phyloP scores from a whole-genome alignment of 2,888 invertebrate species.

The Sepioteuthis lessoniana region DNA sequence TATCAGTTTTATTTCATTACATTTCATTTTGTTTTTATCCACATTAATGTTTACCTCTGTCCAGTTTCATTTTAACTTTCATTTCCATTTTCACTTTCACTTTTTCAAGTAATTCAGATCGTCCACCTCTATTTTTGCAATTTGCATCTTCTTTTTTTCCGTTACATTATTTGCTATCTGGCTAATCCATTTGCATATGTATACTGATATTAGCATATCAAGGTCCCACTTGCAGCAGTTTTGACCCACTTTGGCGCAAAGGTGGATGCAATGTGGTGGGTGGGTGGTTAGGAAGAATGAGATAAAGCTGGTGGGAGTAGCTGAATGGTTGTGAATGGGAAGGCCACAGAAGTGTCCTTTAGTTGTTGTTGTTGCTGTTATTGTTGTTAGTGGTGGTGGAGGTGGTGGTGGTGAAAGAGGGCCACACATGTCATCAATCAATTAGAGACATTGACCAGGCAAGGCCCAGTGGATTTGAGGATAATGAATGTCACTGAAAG shows the following conservation, averaged over 20 bases:
- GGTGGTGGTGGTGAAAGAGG: background rate
- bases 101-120: background rate
- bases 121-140: background rate
- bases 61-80: background rate
- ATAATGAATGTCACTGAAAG: conserved; percentile 33
- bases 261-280: background rate
- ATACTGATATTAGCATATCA: background rate
- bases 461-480: conserved; percentile 33
- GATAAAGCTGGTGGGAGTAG: background rate
- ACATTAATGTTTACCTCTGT: background rate
- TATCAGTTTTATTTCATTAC: background rate
- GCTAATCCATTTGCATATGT: conserved; percentile 25
- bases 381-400: background rate
- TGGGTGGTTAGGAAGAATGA: background rate
- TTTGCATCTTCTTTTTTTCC: background rate
- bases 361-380: background rate
- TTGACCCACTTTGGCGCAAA: conserved; percentile 33
- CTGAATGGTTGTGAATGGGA: background rate
- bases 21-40: background rate
- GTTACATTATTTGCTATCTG: background rate
- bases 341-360: background rate
- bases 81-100: background rate
- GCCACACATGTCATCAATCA: conserved; percentile 10
- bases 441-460: conserved; percentile 33
- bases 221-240: conserved; percentile 8